Percentiles rank a stretch among this genome's conserved stretches.
phyloP scores from a whole-genome alignment of 2,113 vertebrate genomes.

The Steatornis caripensis region DNA sequence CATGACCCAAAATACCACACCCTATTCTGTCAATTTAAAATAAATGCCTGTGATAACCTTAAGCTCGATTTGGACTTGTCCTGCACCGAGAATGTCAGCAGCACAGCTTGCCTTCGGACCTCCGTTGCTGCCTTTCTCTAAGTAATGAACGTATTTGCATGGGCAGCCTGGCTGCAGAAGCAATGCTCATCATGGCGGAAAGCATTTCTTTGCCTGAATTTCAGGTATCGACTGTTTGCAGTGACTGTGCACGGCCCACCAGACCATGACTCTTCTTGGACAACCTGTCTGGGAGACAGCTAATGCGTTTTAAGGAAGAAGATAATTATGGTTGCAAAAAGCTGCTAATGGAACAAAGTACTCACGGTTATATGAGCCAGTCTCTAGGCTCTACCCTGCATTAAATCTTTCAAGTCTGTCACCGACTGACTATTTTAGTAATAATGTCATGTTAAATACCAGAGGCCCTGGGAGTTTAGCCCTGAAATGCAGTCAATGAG shows the following conservation, averaged over 20 bases:
- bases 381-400: neutral
- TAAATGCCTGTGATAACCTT: neutral
- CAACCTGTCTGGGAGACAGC: neutral
- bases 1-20: neutral
- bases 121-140: neutral
- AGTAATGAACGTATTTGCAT: neutral
- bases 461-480: neutral
- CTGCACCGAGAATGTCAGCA: neutral
- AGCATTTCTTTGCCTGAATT: neutral
- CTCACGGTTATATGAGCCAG: neutral
- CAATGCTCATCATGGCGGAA: neutral
- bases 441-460: neutral
- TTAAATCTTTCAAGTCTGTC: neutral
- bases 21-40: conserved; percentile 2
- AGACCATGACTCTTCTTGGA: neutral
- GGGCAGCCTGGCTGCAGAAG: neutral
- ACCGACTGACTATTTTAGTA: neutral
- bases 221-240: fast-evolving
- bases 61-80: neutral
- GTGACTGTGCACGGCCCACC: neutral
- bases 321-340: neutral
- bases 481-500: neutral
- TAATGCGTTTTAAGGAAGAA: neutral
- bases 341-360: neutral
- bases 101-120: neutral